A percentile compares a stretch with the other conserved stretches of the same genome.
phyloP scores from a whole-genome alignment of 2,888 invertebrate genomes.

The Pachycephus smyrnensis region DNA sequence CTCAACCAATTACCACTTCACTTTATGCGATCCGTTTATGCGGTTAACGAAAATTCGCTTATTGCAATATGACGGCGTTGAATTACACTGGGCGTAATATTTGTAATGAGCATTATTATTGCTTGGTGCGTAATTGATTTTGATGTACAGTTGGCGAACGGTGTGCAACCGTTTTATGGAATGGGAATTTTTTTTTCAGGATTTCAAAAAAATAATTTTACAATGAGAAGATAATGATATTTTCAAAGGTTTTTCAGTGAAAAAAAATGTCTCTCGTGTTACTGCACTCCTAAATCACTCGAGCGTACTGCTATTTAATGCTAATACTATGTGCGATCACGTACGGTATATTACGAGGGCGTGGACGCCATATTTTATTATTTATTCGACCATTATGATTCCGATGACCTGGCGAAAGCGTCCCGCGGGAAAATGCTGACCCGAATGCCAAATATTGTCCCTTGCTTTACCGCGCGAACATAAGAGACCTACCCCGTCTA shows the following conservation, averaged over 20 bases:
- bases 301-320: conserved; percentile 4
- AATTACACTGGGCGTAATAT: neutral
- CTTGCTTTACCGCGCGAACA: neutral
- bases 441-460: conserved; percentile 19
- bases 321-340: conserved; percentile 38
- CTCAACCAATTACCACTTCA: conserved; percentile 38
- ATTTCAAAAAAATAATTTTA: no score
- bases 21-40: conserved; percentile 31
- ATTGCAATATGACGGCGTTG: neutral
- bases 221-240: no score
- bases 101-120: neutral
- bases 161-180: no score
- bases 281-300: neutral
- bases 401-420: conserved; percentile 22
- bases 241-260: no score
- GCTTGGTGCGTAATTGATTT: no score
- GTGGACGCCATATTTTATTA: conserved; percentile 41
- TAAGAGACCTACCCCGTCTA: no score
- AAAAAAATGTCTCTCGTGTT: neutral
- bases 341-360: conserved; percentile 23
- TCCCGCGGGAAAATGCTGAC: conserved; percentile 18
- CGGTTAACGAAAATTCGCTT: conserved; percentile 37
- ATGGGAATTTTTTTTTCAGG: no score
- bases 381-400: conserved; percentile 34
- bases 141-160: no score